Conservation (phyloP, 2,797 vertebrate species). For the Halcyon chelicuti region DNA sequence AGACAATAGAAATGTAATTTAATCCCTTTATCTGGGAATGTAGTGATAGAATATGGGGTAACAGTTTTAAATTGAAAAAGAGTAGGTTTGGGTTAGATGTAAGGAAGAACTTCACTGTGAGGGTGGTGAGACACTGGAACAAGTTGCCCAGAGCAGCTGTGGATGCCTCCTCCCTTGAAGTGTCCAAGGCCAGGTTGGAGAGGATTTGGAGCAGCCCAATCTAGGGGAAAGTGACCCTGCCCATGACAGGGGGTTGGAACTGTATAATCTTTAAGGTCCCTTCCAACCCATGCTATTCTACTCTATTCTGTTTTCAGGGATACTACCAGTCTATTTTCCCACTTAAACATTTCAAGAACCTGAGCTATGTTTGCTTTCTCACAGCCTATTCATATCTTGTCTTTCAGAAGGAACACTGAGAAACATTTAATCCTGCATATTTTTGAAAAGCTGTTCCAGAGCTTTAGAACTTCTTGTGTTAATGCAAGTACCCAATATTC, state of each 20-base stretch:
- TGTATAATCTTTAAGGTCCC: neutral
- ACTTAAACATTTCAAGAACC: neutral
- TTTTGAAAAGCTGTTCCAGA: conserved; percentile 6
- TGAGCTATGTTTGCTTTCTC: neutral
- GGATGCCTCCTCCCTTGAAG: neutral
- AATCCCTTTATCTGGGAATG: neutral
- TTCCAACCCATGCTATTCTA: neutral
- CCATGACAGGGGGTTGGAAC: neutral
- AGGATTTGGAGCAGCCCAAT: neutral
- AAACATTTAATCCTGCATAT: neutral
- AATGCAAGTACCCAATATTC: conserved; percentile 12
- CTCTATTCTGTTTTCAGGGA: neutral
- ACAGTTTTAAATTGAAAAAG: neutral
- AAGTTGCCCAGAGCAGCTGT: neutral
- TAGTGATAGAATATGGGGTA: neutral
- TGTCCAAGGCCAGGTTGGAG: neutral
- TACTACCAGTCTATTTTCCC: neutral
- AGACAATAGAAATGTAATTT: neutral
- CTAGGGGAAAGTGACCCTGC: neutral
- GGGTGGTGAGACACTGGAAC: neutral
- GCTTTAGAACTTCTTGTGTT: neutral
- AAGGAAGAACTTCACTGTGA: neutral
- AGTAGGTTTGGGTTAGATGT: neutral
- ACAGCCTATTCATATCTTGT: conserved; percentile 16
- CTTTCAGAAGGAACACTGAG: neutral